Conservation (phyloP, 2,113 vertebrate genomes). For the Urocynchramus pylzowi region DNA sequence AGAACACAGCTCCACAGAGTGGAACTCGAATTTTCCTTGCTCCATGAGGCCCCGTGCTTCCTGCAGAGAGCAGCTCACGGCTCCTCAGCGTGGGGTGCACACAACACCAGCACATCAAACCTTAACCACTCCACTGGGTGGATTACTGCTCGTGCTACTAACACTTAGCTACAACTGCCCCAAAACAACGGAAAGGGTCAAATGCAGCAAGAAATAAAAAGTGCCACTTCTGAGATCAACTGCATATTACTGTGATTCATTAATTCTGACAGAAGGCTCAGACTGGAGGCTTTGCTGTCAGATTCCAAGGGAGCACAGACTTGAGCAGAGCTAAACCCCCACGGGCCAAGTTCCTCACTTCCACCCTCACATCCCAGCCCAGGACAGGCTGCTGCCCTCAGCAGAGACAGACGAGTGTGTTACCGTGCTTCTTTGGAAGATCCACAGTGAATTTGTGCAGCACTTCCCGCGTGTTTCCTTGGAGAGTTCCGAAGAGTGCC, state of each 20-base stretch:
- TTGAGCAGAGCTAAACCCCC: neutral
- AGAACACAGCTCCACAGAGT: neutral
- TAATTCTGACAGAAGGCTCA: slow-evolving; percentile 13
- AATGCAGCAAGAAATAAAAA: neutral
- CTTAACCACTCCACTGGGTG: neutral
- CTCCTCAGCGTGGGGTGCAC: neutral
- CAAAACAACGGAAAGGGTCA: neutral
- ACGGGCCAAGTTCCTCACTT: neutral
- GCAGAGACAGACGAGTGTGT: neutral
- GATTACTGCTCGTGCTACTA: neutral
- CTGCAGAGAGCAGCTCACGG: neutral
- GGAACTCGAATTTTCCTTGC: neutral
- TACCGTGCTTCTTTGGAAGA: slow-evolving; percentile 99
- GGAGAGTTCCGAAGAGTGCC: slow-evolving; percentile 97
- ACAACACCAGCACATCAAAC: neutral
- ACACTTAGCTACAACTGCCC: neutral
- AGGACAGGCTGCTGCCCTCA: neutral
- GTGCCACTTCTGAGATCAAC: neutral
- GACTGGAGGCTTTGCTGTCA: slow-evolving; percentile 17
- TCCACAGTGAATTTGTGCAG: slow-evolving; percentile 99
- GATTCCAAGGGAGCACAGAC: neutral
- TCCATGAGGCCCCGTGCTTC: neutral
- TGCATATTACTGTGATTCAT: neutral
- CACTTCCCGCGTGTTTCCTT: slow-evolving; percentile 98
- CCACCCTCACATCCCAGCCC: neutral